These are phyloP conservation scores for Anableps anableps DNA, from an alignment of 2,797 vertebrate species.

Conservation along the genomic window DNA sequence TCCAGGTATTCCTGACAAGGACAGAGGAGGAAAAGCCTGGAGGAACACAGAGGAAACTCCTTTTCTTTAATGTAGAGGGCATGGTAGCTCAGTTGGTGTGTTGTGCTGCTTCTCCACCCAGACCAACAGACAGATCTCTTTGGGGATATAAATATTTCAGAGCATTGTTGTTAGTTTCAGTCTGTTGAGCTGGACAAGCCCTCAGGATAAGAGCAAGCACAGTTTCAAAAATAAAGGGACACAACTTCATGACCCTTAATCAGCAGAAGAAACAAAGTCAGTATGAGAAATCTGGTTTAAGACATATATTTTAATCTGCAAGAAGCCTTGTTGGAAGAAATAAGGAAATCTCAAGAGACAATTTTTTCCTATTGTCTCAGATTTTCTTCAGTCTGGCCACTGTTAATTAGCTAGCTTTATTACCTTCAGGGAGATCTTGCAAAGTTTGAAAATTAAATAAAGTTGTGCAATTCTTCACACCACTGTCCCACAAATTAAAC, in stretches of 20 bases:
- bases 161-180: slow-evolving; percentile 77
- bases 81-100: slow-evolving; percentile 35
- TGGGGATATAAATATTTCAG: slow-evolving; percentile 80
- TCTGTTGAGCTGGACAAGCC: slow-evolving; percentile 62
- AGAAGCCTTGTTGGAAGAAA: slow-evolving; percentile 1
- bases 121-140: slow-evolving; percentile 28
- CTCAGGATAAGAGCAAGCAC: slow-evolving; percentile 35
- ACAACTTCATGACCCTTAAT: slow-evolving; percentile 53
- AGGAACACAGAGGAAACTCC: slow-evolving; percentile 17
- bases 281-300: slow-evolving; percentile 26
- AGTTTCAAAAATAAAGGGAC: slow-evolving; percentile 39
- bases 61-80: slow-evolving; percentile 49
- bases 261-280: slow-evolving; percentile 31
- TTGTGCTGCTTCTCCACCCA: slow-evolving; percentile 30
- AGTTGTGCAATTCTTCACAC: background rate
- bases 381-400: slow-evolving; percentile 17
- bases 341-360: background rate
- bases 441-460: slow-evolving; percentile 6
- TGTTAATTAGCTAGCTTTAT: slow-evolving; percentile 27
- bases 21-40: slow-evolving; percentile 25
- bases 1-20: background rate
- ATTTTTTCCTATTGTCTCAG: background rate
- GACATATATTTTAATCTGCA: slow-evolving; percentile 13
- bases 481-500: background rate
- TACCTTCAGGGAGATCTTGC: background rate